Base-by-base conservation (phyloP, 2,888 invertebrate species). In the Onchidella celtica region DNA sequence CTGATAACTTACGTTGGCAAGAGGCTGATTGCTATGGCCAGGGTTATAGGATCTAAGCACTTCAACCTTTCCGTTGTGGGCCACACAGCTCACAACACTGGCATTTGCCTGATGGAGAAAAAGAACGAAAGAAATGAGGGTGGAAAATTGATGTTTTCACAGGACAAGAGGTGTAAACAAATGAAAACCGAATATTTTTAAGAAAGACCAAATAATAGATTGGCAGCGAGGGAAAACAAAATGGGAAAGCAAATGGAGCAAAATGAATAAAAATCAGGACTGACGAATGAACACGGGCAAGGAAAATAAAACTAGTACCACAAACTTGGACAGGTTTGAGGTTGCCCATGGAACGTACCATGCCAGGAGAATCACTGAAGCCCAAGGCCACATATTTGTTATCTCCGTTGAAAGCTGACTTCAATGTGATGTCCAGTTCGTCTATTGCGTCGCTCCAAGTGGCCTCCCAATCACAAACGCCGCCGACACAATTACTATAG, bases 361-460 rank as follows among this genome's bases (percentile, higher is more conserved):
- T 76, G 0, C 0, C 14, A 11, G n/a, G 2, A n/a, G 29, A 29
- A 14, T 66, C 34, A 34, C 61, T 80, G 29, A 80, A 74, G 3
- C 80, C 80, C 17, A 80, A 32, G 68, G 80, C 14, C 24, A 80
- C 32, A 32, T 74, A 80, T 4, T 65, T 68, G 38, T 66, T 66
- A 27, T 80, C 80, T 0, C 27, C 17, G 21, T 14, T 32, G 24
- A 38, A 66, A 17, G 29, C 36, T 29, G 74, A 24, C 59, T 57
- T 80, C 17, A 80, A 57, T 14, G 68, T 57, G n/a, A 80, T 68
- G 38, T 24, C 27, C 38, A 38, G 59, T 24, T 38, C 14, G 17
- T 47, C 29, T 9, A 36, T 74, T 17, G n/a, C 34, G 2, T 80
- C 57, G 32, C 74, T 55, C 80, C 80, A 80, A 21, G 80, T 59